Base-by-base conservation (phyloP, 1,140 invertebrate species). In the Drosophila orena region DNA sequence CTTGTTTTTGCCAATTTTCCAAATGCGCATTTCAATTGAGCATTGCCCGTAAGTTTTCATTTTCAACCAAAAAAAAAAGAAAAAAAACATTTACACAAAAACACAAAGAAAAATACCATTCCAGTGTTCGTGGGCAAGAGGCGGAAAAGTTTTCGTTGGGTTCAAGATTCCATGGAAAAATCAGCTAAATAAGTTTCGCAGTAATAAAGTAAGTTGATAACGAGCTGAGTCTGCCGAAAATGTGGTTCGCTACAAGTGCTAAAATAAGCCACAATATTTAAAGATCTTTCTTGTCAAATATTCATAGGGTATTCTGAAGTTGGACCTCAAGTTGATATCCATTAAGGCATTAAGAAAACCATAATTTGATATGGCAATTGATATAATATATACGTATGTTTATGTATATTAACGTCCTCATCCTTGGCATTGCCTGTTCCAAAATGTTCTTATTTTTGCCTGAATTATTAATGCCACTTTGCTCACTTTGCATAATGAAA, bases 401-500 rank as follows among this genome's bases (percentile, higher is more conserved):
- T 37, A 8, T 40, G 35, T 44, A 53, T 40, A 35, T 60, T 57
- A 57, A 49, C 47, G 47, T 52, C 56, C 72, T 49, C 60, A 59
- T 72, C 68, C 60, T 60, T 72, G 56, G 34, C 55, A 34, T 24
- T 40, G 62, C 58, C 10, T 44, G 69, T 15, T 59, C 12, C 66
- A 40, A 14, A 35, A 20, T 24, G 22, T 35, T 60, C 55, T 44
- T 47, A 27, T 55, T 50, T 35, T 64, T 50, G 30, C 40, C 61
- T 22, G 66, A 76, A 76, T 76, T 76, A 49, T 77, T 76, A 76
- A 76, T 76, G 74, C 65, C 55, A 77, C 80, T 79, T 84, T 79
- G 65, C 61, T 56, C 55, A 77, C 79, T 80, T 84, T 80, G 66
- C 72, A 84, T 85, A 84, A 84, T 84, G 80, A 85, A 79, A 84